Evolutionary conservation across 2,888 invertebrate species (phyloP), one percentile per base, ranked within the genome.

Genomic region (Oeneis ivallda): DNA sequence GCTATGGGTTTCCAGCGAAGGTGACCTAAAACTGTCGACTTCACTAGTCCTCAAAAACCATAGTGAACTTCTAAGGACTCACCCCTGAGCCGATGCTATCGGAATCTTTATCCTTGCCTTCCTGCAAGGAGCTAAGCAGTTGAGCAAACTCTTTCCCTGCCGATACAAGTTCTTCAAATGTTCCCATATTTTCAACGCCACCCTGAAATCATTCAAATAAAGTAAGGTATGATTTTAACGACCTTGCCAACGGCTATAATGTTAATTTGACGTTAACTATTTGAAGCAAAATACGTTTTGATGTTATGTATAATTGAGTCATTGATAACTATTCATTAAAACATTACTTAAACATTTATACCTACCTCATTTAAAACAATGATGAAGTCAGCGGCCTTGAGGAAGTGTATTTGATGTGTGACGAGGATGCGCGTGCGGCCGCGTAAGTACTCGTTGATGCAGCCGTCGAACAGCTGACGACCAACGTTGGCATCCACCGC

Each of bases 401-500:
- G 86, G 81, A 95, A 95, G 77, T 97, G 96, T n/a, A 97, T 93
- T 82, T 97, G 97, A 89, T 98, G 97, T 0, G 97, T 97, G 67
- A 97, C 96, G 13, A 97, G 93, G 65, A 97, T 93, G 53, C 95
- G 92, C 0, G 96, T 95, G 78, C 94, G 94, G 6, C 93, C 89
- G 54, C 91, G 92, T 70, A 97, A 87, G 75, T 93, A 94, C 0
- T 93, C 93, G 71, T 93, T 93, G 69, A 97, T 95, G 77, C 96
- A 97, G 78, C 95, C 93, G 64, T 96, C 94, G 79, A 96, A 97
- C 53, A 97, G 85, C 78, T 95, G 95, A 64, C 95, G 93, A 0
- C 96, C 95, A 0, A 97, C 97, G 70, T 95, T 95, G 0, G 96
- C 93, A 79, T 97, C 97, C 3, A 97, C 97, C 2, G 97, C 97